Conservation (phyloP, 2,888 invertebrate species). For the Panopea generosa region DNA sequence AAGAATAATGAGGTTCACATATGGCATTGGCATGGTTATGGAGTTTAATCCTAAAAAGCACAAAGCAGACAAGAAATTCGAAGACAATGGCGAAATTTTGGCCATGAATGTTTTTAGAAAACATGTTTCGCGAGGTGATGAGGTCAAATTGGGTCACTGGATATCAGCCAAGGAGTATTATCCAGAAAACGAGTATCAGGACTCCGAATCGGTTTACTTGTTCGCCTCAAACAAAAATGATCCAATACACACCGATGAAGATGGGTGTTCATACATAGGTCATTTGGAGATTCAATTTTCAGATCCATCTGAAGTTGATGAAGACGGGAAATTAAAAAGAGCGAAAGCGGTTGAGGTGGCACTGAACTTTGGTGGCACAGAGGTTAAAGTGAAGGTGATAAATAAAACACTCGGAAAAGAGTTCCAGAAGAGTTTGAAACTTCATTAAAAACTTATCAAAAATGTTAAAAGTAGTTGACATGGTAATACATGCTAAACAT, state of each 20-base stretch:
- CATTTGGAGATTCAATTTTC: constrained; percentile 38
- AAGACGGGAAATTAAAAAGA: background rate
- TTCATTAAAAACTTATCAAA: too few relatives aligned
- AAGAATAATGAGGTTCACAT: constrained; percentile 43
- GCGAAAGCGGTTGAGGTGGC: constrained; percentile 35
- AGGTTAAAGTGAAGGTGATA: constrained; percentile 31
- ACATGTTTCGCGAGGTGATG: constrained; percentile 41
- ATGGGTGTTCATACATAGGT: constrained; percentile 43
- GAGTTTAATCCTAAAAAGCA: constrained; percentile 28
- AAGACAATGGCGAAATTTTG: constrained; percentile 27
- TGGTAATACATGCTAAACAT: too few relatives aligned
- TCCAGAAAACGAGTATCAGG: constrained; percentile 31
- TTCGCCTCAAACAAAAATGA: constrained; percentile 38
- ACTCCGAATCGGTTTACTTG: constrained; percentile 18
- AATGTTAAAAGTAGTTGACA: too few relatives aligned
- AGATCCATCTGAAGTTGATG: background rate
- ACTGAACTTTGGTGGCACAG: constrained; percentile 51
- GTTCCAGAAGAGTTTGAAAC: background rate
- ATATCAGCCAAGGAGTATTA: constrained; percentile 40
- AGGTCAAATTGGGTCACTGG: constrained; percentile 46
- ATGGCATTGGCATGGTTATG: constrained; percentile 46
- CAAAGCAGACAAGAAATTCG: constrained; percentile 30
- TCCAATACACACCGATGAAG: constrained; percentile 44
- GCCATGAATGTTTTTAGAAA: constrained; percentile 42
- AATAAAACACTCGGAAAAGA: constrained; percentile 25